phyloP scores from a whole-genome alignment of 2,888 invertebrate genomes.

The Megastigmus dorsalis region DNA sequence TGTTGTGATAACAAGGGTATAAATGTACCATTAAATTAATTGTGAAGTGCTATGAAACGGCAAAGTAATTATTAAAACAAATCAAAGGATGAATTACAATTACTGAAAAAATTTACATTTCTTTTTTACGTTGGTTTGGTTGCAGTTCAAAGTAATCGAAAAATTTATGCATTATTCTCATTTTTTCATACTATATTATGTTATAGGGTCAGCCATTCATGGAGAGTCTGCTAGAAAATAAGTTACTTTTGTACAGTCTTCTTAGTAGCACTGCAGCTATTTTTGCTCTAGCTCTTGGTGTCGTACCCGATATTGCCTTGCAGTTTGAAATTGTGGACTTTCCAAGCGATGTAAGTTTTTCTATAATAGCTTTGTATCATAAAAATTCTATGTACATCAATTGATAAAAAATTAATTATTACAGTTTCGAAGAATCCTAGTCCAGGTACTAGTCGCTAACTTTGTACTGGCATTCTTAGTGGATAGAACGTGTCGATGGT shows the following conservation, averaged over 20 bases:
- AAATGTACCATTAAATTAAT: too few species aligned
- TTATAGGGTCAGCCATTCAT: slow-evolving; percentile 97
- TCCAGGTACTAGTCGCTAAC: slow-evolving; percentile 89
- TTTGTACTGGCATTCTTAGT: slow-evolving; percentile 89
- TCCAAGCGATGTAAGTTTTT: slow-evolving; percentile 86
- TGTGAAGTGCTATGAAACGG: too few species aligned
- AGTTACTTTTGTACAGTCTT: slow-evolving; percentile 93
- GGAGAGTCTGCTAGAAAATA: slow-evolving; percentile 96
- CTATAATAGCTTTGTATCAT: not conserved
- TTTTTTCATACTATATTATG: slow-evolving; percentile 14
- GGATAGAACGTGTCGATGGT: slow-evolving; percentile 89
- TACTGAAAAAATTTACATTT: slow-evolving; percentile 38
- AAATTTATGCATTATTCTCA: slow-evolving; percentile 10
- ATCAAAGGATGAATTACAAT: too few species aligned
- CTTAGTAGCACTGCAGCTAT: slow-evolving; percentile 88
- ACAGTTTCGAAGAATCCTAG: slow-evolving; percentile 92
- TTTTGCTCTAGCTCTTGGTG: slow-evolving; percentile 87
- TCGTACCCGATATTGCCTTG: slow-evolving; percentile 88
- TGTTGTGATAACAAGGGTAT: too few species aligned
- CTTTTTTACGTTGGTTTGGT: slow-evolving; percentile 1
- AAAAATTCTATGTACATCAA: not conserved
- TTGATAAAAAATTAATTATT: slow-evolving; percentile 60
- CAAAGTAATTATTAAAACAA: too few species aligned
- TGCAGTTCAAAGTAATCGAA: too few species aligned
- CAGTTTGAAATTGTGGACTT: slow-evolving; percentile 98